Percentiles rank a stretch among this genome's conserved stretches.
These are phyloP conservation scores for Aphelenchoides bicaudatus DNA, from an alignment of 2,888 invertebrate genomes.

Conservation along the genomic window DNA sequence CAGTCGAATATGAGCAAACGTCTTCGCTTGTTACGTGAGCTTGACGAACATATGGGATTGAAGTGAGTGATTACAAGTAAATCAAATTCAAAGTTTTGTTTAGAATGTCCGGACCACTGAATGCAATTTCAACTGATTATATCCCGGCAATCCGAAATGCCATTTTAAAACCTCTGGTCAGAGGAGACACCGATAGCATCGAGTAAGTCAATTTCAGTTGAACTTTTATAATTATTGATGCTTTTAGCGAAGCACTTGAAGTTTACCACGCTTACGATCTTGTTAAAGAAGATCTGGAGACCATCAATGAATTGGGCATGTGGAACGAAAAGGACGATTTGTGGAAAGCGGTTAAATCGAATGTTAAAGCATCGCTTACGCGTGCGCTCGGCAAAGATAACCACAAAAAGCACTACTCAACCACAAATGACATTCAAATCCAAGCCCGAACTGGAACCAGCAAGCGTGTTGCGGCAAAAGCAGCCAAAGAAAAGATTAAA, in stretches of 20 bases:
- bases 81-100: not conserved
- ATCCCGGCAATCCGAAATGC: slow-evolving; percentile 73
- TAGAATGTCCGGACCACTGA: slow-evolving; percentile 37
- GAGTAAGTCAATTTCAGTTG: not conserved
- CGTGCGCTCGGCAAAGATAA: slow-evolving; percentile 83
- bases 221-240: not conserved
- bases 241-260: slow-evolving; percentile 66
- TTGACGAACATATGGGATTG: slow-evolving; percentile 79
- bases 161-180: slow-evolving; percentile 74
- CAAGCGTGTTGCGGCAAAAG: slow-evolving; percentile 5
- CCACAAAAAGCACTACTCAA: slow-evolving; percentile 74
- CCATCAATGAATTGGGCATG: slow-evolving; percentile 76
- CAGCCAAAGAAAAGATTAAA: slow-evolving; percentile 16
- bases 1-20: slow-evolving; percentile 81
- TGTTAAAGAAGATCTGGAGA: slow-evolving; percentile 84
- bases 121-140: slow-evolving; percentile 70
- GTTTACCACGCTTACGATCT: slow-evolving; percentile 80
- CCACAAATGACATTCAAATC: not conserved
- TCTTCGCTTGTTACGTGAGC: slow-evolving; percentile 76
- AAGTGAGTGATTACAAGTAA: slow-evolving; percentile 65
- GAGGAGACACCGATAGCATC: slow-evolving; percentile 64
- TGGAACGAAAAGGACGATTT: slow-evolving; percentile 76
- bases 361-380: slow-evolving; percentile 86
- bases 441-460: not conserved
- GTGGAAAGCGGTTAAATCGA: slow-evolving; percentile 69